Conservation (phyloP, 2,797 vertebrate genomes). For the Trichosurus vulpecula region DNA sequence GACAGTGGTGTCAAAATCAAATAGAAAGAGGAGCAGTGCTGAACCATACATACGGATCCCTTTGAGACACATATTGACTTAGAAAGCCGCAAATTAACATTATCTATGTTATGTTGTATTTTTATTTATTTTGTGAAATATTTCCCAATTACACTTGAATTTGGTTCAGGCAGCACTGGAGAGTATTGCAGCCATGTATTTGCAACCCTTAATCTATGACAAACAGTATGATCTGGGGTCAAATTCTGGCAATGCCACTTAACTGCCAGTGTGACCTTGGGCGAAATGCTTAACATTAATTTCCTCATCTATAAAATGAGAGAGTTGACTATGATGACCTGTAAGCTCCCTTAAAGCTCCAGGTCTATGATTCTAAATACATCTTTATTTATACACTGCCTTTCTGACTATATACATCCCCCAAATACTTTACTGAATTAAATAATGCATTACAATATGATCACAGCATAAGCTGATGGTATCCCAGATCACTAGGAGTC, state of each 20-base stretch:
- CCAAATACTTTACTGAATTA: conserved; percentile 73
- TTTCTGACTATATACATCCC: conserved; percentile 60
- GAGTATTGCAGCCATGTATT: background rate
- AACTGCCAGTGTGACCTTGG: background rate
- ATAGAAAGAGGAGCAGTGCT: background rate
- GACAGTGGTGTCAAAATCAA: background rate
- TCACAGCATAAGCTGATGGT: conserved; percentile 27
- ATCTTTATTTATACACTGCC: conserved; percentile 62
- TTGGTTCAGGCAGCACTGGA: background rate
- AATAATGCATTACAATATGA: conserved; percentile 75
- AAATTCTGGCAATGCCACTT: background rate
- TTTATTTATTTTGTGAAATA: background rate
- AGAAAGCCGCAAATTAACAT: background rate
- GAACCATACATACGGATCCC: background rate
- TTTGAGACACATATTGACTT: background rate
- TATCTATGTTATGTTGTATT: background rate
- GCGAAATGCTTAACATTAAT: background rate
- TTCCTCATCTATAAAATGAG: background rate
- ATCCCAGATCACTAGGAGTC: conserved; percentile 73
- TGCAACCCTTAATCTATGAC: background rate
- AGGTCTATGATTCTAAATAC: conserved; percentile 44
- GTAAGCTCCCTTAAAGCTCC: background rate
- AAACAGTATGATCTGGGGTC: background rate
- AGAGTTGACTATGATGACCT: background rate
- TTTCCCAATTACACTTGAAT: background rate